phyloP scores from a whole-genome alignment of 2,113 vertebrate genomes.

The Pogonocichla stellata region DNA sequence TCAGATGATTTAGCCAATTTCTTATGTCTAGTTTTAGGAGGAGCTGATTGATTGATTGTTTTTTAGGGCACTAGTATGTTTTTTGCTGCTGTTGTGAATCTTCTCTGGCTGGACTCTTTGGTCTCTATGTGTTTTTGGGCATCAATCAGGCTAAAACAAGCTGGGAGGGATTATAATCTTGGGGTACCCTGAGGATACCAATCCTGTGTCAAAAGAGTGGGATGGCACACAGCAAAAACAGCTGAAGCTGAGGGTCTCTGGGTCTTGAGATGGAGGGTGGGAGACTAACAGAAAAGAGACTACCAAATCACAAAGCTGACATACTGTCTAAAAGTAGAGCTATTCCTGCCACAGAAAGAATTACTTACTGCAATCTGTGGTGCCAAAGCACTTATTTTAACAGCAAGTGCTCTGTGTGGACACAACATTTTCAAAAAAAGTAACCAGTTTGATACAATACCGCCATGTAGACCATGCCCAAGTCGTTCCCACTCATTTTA shows the following conservation, averaged over 20 bases:
- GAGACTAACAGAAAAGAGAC: background rate
- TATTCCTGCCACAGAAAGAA: background rate
- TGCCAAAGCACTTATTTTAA: background rate
- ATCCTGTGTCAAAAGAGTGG: background rate
- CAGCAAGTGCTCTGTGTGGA: background rate
- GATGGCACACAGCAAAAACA: background rate
- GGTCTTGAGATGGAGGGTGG: background rate
- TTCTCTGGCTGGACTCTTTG: background rate
- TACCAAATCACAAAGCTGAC: background rate
- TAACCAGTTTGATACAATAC: background rate
- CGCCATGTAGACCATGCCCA: background rate
- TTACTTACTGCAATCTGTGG: background rate
- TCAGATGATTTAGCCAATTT: background rate
- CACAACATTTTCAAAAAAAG: background rate
- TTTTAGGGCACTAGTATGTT: background rate
- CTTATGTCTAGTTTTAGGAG: background rate
- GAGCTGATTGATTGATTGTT: background rate
- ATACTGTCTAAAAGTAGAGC: background rate
- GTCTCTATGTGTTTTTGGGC: background rate
- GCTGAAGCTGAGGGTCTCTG: background rate
- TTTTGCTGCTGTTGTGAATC: background rate
- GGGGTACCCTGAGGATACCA: background rate
- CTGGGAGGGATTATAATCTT: background rate
- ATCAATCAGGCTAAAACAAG: background rate
- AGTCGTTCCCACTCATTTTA: slow-evolving; percentile 1